Base-by-base conservation (phyloP, 2,113 vertebrate genomes). In the Sapajus apella region DNA sequence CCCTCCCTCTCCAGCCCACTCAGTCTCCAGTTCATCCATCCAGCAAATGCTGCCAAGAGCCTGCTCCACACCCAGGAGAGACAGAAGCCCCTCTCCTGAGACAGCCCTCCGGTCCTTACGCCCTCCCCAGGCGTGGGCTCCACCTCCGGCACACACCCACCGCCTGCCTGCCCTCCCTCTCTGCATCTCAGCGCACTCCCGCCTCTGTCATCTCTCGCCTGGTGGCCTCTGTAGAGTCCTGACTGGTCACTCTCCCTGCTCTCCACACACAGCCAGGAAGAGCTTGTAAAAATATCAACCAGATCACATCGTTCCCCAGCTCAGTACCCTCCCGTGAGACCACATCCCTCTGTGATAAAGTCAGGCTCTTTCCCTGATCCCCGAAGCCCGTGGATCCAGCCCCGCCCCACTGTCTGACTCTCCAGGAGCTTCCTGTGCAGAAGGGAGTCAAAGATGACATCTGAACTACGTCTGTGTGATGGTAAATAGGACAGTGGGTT, bases 361-460 rank as follows among this genome's bases (percentile, higher is more conserved):
- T 37, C 87, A 11, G 20, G 17, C 40, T 75, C 20, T 0, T 13
- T 35, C 55, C 40, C 56, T 25, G 56, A 8, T 35, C 81, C 12
- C 11, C 0, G 1, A 73, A 58, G 56, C 37, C 40, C 21, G 0
- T 6, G 20, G 32, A 37, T 23, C 25, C 4, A 21, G 45, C 55
- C 55, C 72, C 2, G 0, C 27, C 27, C 11, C 2, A 17, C 0
- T 25, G 68, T 47, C 61, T 25, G 9, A 11, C 52, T 1, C 37
- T 80, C 58, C 45, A 37, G 61, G 66, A 43, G 37, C 77, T n/a
- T 52, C 11, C 0, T 10, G 23, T 16, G 14, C 47, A n/a, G 89
- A 55, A 40, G 37, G 25, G 92, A 35, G 35, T 50, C 8, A 3
- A 35, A 35, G 32, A 30, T 27, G 55, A 40, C 14, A 3, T 37